Conservation (phyloP, 2,113 vertebrate species). For the Eurypyga helias region DNA sequence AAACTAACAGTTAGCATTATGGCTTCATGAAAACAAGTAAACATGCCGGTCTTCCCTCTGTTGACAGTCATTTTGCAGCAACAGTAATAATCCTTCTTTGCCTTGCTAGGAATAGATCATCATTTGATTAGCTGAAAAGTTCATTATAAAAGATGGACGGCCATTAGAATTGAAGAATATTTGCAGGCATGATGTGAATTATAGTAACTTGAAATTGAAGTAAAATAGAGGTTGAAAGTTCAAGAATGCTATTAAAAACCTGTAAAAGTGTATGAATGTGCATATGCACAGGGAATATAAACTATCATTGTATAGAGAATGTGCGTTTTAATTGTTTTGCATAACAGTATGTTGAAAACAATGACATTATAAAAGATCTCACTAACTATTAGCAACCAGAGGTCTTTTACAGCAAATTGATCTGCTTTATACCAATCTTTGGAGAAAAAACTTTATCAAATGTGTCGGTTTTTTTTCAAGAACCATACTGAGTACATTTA, state of each 20-base stretch:
- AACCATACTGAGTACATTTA: background rate
- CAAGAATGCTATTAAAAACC: slow-evolving; percentile 41
- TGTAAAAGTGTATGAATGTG: background rate
- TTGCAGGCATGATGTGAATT: slow-evolving; percentile 33
- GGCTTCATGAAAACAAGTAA: background rate
- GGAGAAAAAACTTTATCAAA: background rate
- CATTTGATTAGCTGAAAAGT: slow-evolving; percentile 16
- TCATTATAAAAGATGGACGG: background rate
- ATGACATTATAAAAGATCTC: background rate
- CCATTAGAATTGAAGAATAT: background rate
- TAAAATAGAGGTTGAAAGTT: slow-evolving; percentile 55
- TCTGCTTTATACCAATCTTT: background rate
- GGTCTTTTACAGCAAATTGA: background rate
- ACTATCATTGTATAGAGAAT: background rate
- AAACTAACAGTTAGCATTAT: background rate
- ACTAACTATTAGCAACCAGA: background rate
- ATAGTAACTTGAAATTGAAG: slow-evolving; percentile 19
- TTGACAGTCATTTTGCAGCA: background rate
- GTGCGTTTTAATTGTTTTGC: background rate
- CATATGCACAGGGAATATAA: background rate
- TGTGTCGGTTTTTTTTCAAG: background rate
- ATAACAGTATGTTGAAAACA: background rate
- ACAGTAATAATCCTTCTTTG: background rate
- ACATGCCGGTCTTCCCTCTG: background rate
- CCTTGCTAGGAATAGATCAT: background rate